phyloP scores from a whole-genome alignment of 2,113 vertebrate species.

The Sorex araneus region DNA sequence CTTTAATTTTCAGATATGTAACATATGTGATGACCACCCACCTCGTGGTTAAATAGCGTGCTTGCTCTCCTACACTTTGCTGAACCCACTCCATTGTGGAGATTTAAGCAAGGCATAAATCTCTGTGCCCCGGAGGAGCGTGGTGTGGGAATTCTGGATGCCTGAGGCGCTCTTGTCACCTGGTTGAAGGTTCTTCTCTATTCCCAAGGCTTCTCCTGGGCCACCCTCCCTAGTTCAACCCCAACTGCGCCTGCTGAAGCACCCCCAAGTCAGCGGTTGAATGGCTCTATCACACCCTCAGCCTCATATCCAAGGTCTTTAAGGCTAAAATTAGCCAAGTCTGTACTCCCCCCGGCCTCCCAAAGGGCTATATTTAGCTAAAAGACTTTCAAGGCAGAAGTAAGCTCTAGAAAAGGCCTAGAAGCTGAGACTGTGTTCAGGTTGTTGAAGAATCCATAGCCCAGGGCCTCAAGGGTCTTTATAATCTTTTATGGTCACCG shows the following conservation, averaged over 20 bases:
- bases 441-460: conserved; percentile 39
- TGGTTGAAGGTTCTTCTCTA: not conserved
- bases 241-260: not conserved
- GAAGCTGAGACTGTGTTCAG: conserved; percentile 30
- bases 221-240: not conserved
- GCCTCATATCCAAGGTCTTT: conserved; percentile 33
- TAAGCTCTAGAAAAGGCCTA: conserved; percentile 52
- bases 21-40: conserved; percentile 69
- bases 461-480: conserved; percentile 21
- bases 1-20: conserved; percentile 70
- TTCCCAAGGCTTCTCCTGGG: not conserved
- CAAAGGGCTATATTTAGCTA: conserved; percentile 67
- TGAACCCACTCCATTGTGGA: conserved; percentile 29
- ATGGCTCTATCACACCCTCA: not conserved
- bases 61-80: conserved; percentile 69
- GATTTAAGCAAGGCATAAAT: not conserved
- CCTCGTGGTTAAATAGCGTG: conserved; percentile 40
- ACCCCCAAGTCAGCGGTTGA: conserved; percentile 9
- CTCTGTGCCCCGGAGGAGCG: not conserved
- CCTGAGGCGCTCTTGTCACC: not conserved
- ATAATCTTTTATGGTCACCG: conserved; percentile 50
- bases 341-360: not conserved
- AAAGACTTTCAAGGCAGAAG: conserved; percentile 48
- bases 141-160: not conserved
- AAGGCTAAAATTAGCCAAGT: conserved; percentile 62